Evolutionary conservation across 2,113 vertebrate genomes (phyloP).

Genomic region (Caranx ignobilis): DNA sequence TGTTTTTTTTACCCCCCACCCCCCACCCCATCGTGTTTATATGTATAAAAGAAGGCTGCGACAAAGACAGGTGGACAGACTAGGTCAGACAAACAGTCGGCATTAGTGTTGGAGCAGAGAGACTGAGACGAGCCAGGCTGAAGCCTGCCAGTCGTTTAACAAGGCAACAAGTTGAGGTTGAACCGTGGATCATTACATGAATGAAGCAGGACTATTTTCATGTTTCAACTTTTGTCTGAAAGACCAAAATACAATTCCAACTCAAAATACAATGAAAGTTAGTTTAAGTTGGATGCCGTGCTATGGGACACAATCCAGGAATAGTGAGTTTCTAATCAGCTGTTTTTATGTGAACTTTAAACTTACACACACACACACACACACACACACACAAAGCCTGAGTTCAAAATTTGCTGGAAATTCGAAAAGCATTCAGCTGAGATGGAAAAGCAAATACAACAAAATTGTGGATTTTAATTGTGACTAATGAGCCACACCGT

Average conservation of each 20-base stretch:
- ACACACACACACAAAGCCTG: too few species aligned
- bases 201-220: too few species aligned
- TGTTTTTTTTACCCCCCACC: constrained; percentile 19
- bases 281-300: too few species aligned
- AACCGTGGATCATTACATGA: constrained; percentile 9
- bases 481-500: too few species aligned
- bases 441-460: too few species aligned
- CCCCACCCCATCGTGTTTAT: constrained; percentile 26
- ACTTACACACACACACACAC: too few species aligned
- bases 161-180: constrained; percentile 30
- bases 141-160: constrained; percentile 11
- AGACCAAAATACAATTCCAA: too few species aligned
- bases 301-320: too few species aligned
- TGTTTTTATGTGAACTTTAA: too few species aligned
- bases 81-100: constrained; percentile 25
- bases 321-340: too few species aligned
- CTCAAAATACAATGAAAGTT: background rate
- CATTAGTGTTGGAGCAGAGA: constrained; percentile 21
- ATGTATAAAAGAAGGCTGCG: constrained; percentile 73
- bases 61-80: constrained; percentile 30
- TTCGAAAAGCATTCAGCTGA: too few species aligned
- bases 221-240: background rate
- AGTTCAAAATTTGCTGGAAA: too few species aligned
- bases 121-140: background rate
- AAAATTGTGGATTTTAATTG: background rate